Evolutionary conservation across 2,797 vertebrate genomes (phyloP).

Genomic region (Coregonus suidteri): DNA sequence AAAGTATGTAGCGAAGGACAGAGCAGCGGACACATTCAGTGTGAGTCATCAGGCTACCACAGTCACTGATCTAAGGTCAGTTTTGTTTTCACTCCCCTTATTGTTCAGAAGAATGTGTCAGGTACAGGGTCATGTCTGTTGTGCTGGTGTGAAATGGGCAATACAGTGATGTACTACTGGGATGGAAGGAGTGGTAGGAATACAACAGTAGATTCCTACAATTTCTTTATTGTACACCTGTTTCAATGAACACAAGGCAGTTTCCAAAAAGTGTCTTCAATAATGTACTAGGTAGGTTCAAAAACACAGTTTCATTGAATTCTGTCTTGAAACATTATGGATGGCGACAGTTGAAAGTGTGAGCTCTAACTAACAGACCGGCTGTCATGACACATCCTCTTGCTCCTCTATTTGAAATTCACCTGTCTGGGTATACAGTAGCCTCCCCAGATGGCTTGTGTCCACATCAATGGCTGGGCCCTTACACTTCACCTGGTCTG

Average conservation of each 20-base stretch:
- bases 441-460: conserved; percentile 4
- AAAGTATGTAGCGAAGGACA: too few species aligned
- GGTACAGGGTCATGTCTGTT: not conserved
- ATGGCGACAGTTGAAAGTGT: not conserved
- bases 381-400: not conserved
- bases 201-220: not conserved
- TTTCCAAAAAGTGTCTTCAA: not conserved
- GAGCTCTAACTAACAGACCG: not conserved
- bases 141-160: not conserved
- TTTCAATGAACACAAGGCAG: not conserved
- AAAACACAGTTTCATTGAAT: not conserved
- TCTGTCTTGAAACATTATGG: not conserved
- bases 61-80: too few species aligned
- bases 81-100: not conserved
- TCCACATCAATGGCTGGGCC: not conserved
- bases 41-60: not conserved
- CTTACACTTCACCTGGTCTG: not conserved
- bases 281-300: not conserved
- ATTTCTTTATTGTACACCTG: not conserved
- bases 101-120: not conserved
- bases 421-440: not conserved
- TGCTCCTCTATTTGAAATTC: not conserved
- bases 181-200: not conserved
- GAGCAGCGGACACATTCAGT: not conserved
- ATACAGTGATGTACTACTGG: not conserved